Evolutionary conservation across 2,113 vertebrate genomes (phyloP).

Genomic region (Macroglossus sobrinus): DNA sequence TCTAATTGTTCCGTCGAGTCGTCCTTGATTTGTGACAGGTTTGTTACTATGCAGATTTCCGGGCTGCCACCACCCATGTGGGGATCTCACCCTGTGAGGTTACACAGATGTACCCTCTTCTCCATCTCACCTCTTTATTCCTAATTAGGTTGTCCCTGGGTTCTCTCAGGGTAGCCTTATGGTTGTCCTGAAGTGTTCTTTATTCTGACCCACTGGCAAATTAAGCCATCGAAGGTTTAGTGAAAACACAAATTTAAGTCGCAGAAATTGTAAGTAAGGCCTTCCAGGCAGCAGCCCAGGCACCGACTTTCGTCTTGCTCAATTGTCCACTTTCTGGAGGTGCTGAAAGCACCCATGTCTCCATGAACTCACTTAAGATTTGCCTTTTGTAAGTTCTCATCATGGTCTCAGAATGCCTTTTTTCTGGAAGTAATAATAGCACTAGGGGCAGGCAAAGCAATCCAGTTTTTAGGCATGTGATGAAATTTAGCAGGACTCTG

Average conservation of each 20-base stretch:
- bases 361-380: not conserved
- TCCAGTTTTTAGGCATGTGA: not conserved
- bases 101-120: conserved; percentile 79
- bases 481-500: not conserved
- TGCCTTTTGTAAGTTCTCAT: not conserved
- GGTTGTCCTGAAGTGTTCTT: conserved; percentile 75
- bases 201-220: conserved; percentile 71
- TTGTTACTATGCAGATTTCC: conserved; percentile 84
- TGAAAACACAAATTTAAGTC: conserved; percentile 27
- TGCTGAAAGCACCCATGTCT: not conserved
- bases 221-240: conserved; percentile 70
- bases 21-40: conserved; percentile 81
- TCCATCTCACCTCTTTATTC: conserved; percentile 80
- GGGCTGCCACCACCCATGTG: conserved; percentile 79
- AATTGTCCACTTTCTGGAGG: not conserved
- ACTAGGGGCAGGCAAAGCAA: not conserved
- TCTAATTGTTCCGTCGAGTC: conserved; percentile 76
- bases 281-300: not conserved
- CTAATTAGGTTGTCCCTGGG: conserved; percentile 80
- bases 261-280: conserved; percentile 40
- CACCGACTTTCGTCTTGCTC: not conserved
- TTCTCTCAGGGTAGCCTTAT: conserved; percentile 82
- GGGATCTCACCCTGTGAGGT: conserved; percentile 78
- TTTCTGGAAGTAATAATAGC: not conserved
- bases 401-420: not conserved